A percentile compares a stretch with the other conserved stretches of the same genome.
phyloP scores from a whole-genome alignment of 2,113 vertebrate species.

The Uropsilus gracilis region DNA sequence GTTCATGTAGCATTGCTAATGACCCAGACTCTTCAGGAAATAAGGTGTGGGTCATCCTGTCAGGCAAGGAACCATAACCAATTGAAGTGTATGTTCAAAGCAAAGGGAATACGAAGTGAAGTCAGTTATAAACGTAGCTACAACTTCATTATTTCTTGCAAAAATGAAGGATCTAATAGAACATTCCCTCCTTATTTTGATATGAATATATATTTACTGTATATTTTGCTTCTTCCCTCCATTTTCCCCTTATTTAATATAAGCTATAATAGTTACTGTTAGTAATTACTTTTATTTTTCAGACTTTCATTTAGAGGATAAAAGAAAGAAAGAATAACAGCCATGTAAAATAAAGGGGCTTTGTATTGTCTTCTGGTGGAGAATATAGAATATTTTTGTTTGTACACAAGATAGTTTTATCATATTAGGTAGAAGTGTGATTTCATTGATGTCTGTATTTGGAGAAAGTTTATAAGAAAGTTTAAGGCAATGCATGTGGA shows the following conservation, averaged over 20 bases:
- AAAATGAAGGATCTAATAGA: neutral
- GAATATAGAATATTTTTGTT: too few relatives aligned
- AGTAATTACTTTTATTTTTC: neutral
- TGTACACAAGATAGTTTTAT: too few relatives aligned
- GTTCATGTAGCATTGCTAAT: neutral
- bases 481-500: neutral
- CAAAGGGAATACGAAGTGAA: neutral
- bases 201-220: neutral
- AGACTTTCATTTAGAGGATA: neutral
- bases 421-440: neutral
- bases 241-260: neutral
- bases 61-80: neutral
- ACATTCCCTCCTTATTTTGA: slow-evolving; percentile 37
- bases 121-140: neutral
- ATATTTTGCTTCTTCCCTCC: slow-evolving; percentile 1
- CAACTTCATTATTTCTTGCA: neutral
- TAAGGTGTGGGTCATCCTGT: neutral
- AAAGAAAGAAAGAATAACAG: neutral
- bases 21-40: neutral
- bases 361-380: too few relatives aligned
- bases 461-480: neutral
- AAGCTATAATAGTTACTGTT: neutral
- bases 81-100: neutral
- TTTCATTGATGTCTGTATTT: neutral
- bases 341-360: neutral